Evolutionary conservation across 2,888 invertebrate genomes (phyloP), one percentile per base, ranked within the genome.

Genomic region (Apoda limacodes): DNA sequence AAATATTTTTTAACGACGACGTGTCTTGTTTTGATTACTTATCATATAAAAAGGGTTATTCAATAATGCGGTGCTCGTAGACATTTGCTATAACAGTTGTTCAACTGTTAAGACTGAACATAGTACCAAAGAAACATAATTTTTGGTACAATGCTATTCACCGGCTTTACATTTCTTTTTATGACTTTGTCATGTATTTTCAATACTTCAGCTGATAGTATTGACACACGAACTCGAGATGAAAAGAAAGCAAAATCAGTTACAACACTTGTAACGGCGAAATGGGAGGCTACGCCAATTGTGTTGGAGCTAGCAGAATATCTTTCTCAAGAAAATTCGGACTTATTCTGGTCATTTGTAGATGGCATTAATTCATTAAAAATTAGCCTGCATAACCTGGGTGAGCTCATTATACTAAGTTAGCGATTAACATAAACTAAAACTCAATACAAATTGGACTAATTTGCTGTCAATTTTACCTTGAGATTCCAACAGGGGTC

Each of bases 211-310:
- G 60, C 61, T 30, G 50, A 50, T 23, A 55, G 57, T 49, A 45
- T 46, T 36, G 66, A 71, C 35, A 37, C 46, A 37, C 43, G 47
- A 22, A 70, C 63, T 47, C 54, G 63, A 28, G 65, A 67, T 46
- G 74, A 74, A 42, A 80, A 64, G 48, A 90, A 87, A 60, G 70
- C 86, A 9, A 94, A 93, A 72, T 90, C 93, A 30, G 92, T 95
- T 9, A 92, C 92, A 9, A 91, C 93, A 13, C 84, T 92, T 31
- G 86, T 98, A 20, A 92, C 96, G 68, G 94, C 98, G 2, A 96
- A 97, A 84, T 99, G 98, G 98, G 84, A 87, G 44, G 87, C 91
- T 30, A 96, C 98, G 10, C 97, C 98, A 5, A 75, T 98, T 30
- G 85, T 93, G 25, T 82, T 97, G 34, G 98, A 99, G 81, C 87